Evolutionary conservation across 35 echinoderm and acorn worm genomes (phyloP), one percentile per base, ranked within the genome.

Genomic region (Diadema setosum): DNA sequence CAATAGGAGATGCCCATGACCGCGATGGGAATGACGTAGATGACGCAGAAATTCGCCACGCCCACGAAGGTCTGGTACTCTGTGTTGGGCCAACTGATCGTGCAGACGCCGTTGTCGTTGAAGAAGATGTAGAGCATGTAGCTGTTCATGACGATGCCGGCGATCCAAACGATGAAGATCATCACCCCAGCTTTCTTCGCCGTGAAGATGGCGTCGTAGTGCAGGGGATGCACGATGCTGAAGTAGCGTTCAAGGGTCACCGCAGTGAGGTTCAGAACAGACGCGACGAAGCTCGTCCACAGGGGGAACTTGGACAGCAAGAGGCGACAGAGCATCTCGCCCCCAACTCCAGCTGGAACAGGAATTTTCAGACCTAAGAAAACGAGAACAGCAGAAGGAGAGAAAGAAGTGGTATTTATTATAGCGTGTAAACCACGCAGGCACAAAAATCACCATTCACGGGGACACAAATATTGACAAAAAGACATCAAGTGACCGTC

Each of bases 231-330:
- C 23, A 94, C 90, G 46, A 99, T 99, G 20, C 86, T 88, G 44
- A 89, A 80, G 32, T 99, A 99, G 2, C 96, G 89, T 55, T 99
- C 96, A 16, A 99, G 50, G 36, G 96, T 99, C 3, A 99, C 93
- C 26, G 85, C 91, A 15, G 93, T 92, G 37, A 99, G 40, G 45
- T 83, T 94, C 23, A 99, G 82, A 0, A 99, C 91, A 0, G 96
- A 99, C 2, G 96, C 92, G 25, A 84, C 81, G 61, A 99, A 95
- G 69, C 81, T 90, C 25, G 87, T 91, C 96, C 96, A 99, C 7
- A 95, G 90, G 17, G 93, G 93, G 46, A 88, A 99, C 49, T 99
- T 99, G 18, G 96, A 99, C 14, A 94, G 61, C 20, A 99, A 83
- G 20, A 95, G 44, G 7, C 96, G 69, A 65, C 96, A 99, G 76